Evolutionary conservation across 1,140 invertebrate genomes (phyloP).

Genomic region (Trachymyrmex cornetzi): DNA sequence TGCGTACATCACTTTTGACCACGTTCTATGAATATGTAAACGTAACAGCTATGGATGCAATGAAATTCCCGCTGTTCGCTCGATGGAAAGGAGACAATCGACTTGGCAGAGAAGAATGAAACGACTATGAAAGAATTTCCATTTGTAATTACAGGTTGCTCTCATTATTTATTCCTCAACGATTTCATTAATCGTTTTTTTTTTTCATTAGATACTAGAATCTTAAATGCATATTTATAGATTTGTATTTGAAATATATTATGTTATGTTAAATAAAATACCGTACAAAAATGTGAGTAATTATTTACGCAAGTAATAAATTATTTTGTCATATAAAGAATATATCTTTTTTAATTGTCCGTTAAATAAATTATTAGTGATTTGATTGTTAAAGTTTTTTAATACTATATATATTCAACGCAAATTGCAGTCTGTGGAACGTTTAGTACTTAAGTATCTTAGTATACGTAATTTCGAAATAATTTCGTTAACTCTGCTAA

Average conservation of each 20-base stretch:
- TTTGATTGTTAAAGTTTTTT: background rate
- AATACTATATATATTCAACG: background rate
- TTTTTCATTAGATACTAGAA: background rate
- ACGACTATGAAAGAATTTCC: background rate
- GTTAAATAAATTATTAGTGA: background rate
- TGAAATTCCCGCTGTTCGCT: conserved; percentile 27
- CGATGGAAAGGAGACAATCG: conserved; percentile 4
- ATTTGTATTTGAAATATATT: conserved; percentile 9
- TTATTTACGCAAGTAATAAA: background rate
- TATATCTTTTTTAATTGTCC: background rate
- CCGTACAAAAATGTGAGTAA: background rate
- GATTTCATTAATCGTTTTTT: background rate
- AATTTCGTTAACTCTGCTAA: conserved; percentile 29
- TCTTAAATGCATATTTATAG: background rate
- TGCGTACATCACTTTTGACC: conserved; percentile 25
- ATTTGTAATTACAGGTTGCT: conserved; percentile 3
- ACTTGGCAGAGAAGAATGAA: conserved; percentile 18
- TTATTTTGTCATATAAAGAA: conserved; percentile 1
- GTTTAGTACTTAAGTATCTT: background rate
- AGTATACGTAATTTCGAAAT: conserved; percentile 11
- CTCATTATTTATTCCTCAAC: background rate
- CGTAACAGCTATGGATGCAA: conserved; percentile 17
- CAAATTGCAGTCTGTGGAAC: background rate
- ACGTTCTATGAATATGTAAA: conserved; percentile 66
- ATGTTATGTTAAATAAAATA: background rate